These are phyloP conservation scores for Dendrophyllia cribrosa DNA, from an alignment of 64 coral and sea anemone genomes.

Conservation along the genomic window DNA sequence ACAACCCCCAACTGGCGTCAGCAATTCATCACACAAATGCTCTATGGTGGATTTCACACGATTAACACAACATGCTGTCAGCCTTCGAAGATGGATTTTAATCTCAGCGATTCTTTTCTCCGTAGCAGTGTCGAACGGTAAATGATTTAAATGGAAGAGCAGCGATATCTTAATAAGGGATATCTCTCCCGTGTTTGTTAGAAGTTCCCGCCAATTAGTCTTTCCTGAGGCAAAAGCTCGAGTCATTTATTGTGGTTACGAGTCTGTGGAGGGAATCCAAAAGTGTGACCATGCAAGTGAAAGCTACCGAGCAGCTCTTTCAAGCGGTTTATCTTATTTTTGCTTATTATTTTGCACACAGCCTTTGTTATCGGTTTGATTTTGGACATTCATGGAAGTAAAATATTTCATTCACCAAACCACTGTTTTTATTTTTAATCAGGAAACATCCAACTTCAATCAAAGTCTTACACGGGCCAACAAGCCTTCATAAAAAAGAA, in stretches of 20 bases:
- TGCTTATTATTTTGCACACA: background rate
- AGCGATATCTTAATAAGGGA: background rate
- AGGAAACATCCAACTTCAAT: background rate
- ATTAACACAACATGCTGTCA: conserved; percentile 28
- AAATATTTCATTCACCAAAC: background rate
- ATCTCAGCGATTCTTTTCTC: background rate
- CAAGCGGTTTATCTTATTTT: no score
- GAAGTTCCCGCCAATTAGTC: background rate
- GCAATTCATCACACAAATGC: background rate
- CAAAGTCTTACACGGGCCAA: background rate
- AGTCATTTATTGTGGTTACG: background rate
- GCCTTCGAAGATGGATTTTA: conserved; percentile 15
- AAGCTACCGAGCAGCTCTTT: background rate
- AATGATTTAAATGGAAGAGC: background rate
- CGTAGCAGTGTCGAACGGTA: background rate
- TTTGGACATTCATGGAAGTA: background rate
- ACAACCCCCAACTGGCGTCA: background rate
- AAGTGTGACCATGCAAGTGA: background rate
- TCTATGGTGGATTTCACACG: conserved; percentile 46
- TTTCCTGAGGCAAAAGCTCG: no score
- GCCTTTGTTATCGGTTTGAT: background rate
- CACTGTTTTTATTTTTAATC: conserved; percentile 9
- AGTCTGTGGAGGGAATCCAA: background rate
- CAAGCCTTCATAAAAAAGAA: background rate
- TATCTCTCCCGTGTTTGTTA: background rate